Evolutionary conservation across 2,888 invertebrate genomes (phyloP).

Genomic region (Sepiola atlantica): DNA sequence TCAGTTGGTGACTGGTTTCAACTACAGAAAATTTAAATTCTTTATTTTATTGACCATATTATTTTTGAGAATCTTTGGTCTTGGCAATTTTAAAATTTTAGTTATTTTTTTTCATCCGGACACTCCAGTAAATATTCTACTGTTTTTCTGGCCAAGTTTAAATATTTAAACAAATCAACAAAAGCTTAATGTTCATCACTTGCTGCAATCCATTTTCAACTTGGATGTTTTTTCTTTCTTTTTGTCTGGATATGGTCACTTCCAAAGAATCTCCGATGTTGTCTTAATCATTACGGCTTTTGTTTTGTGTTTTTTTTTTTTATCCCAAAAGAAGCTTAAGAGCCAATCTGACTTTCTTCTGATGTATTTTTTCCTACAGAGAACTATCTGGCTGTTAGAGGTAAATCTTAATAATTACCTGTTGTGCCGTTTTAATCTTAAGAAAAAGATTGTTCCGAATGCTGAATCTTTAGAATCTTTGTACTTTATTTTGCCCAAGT

Average conservation of each 20-base stretch:
- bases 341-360: neutral
- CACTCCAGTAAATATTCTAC: too few relatives aligned
- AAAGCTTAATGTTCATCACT: too few relatives aligned
- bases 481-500: neutral
- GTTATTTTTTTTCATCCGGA: too few relatives aligned
- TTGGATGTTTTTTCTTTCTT: neutral
- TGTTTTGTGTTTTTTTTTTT: neutral
- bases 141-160: too few relatives aligned
- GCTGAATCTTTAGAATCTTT: constrained; percentile 18
- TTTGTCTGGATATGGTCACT: neutral
- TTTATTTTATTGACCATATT: too few relatives aligned
- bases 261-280: neutral
- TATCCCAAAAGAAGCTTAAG: neutral
- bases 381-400: constrained; percentile 44
- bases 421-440: neutral
- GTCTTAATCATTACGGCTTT: neutral
- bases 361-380: constrained; percentile 44
- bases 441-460: neutral
- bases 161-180: too few relatives aligned
- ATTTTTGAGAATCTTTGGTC: too few relatives aligned
- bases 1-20: too few relatives aligned
- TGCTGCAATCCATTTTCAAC: too few relatives aligned
- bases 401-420: constrained; percentile 40
- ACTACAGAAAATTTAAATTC: too few relatives aligned
- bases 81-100: too few relatives aligned